phyloP scores from a whole-genome alignment of 2,113 vertebrate genomes.

The human (Homo sapiens) region GRCh38 chr7:19252501-19253000 shows the following conservation, averaged over 20 bases:
- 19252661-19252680: neutral
- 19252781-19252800: neutral
- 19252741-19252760: neutral
- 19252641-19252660: neutral
- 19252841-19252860: neutral
- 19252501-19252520: neutral
- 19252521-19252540: neutral
- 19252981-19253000: neutral
- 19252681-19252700: neutral
- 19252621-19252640: neutral
- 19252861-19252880: neutral
- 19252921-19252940: neutral
- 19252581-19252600: neutral
- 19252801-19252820: neutral
- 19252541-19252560: neutral
- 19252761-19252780: neutral
- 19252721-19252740: neutral
- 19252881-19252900: neutral
- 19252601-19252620: neutral
- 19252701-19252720: neutral
- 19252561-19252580: neutral
- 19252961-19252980: neutral
- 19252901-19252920: neutral
- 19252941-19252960: neutral
- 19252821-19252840: neutral